Conservation (phyloP, 2,113 vertebrate species). For the Uropsilus gracilis region DNA sequence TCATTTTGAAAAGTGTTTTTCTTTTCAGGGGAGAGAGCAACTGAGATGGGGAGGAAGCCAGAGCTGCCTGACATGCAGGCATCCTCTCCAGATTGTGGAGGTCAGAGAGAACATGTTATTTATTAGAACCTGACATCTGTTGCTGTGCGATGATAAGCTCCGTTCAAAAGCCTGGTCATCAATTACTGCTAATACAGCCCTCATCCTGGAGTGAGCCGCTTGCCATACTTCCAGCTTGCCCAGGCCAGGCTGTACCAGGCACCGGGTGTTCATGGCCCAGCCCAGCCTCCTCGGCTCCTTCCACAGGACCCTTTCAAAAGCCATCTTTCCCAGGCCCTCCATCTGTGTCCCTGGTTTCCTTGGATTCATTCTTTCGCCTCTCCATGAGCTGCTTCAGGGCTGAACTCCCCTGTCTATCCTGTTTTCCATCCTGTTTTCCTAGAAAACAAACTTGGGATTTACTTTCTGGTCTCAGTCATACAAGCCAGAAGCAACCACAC, state of each 20-base stretch:
- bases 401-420: neutral
- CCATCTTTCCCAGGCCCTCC: neutral
- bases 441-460: neutral
- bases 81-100: slow-evolving; percentile 62
- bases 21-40: slow-evolving; percentile 45
- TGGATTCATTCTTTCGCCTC: neutral
- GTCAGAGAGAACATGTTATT: slow-evolving; percentile 71
- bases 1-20: slow-evolving; percentile 62
- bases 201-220: neutral
- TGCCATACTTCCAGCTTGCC: neutral
- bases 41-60: slow-evolving; percentile 52
- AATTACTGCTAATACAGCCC: slow-evolving; percentile 10
- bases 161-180: slow-evolving; percentile 58
- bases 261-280: neutral
- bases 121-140: slow-evolving; percentile 72
- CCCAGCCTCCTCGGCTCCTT: neutral
- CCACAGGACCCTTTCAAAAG: neutral
- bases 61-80: slow-evolving; percentile 59
- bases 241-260: slow-evolving; percentile 51
- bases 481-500: neutral
- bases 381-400: neutral
- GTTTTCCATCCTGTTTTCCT: neutral
- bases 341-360: neutral
- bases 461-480: neutral
- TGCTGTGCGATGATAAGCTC: slow-evolving; percentile 72